Evolutionary conservation across 2,888 invertebrate genomes (phyloP).

Genomic region (Brenthis hecate): DNA sequence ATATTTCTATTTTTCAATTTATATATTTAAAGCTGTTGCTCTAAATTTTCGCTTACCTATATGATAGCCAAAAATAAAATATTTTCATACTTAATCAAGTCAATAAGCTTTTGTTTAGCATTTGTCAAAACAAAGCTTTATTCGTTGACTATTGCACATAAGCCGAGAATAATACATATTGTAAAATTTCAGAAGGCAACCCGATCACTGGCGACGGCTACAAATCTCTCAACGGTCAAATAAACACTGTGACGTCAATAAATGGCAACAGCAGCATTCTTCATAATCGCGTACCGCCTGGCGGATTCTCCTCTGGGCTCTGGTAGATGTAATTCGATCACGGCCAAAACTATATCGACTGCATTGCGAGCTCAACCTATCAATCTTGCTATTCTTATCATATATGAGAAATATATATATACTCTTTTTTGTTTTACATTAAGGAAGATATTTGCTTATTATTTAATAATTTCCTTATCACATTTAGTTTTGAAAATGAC

Average conservation of each 20-base stretch:
- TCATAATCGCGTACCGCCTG: slow-evolving; percentile 85
- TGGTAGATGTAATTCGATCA: slow-evolving; percentile 78
- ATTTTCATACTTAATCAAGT: no score
- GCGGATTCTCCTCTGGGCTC: slow-evolving; percentile 86
- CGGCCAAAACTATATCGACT: slow-evolving; percentile 45
- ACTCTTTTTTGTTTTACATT: no score
- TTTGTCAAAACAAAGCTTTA: slow-evolving; percentile 6
- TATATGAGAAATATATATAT: no score
- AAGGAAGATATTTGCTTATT: no score
- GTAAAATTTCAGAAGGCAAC: slow-evolving; percentile 78
- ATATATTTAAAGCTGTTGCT: no score
- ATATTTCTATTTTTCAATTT: no score
- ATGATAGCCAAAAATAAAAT: no score
- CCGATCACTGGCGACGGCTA: slow-evolving; percentile 83
- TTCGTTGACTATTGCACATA: neutral
- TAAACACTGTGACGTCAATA: slow-evolving; percentile 76
- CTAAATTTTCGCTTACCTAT: no score
- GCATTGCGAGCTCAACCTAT: slow-evolving; percentile 28
- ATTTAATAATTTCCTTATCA: no score
- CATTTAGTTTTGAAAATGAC: slow-evolving; percentile 4
- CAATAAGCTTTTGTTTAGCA: neutral
- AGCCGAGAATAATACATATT: slow-evolving; percentile 8
- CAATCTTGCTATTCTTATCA: neutral
- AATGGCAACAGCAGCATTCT: slow-evolving; percentile 69
- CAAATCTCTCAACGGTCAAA: slow-evolving; percentile 82